Evolutionary conservation across 2,113 vertebrate genomes (phyloP).

Genomic region (Lasiurus cinereus): DNA sequence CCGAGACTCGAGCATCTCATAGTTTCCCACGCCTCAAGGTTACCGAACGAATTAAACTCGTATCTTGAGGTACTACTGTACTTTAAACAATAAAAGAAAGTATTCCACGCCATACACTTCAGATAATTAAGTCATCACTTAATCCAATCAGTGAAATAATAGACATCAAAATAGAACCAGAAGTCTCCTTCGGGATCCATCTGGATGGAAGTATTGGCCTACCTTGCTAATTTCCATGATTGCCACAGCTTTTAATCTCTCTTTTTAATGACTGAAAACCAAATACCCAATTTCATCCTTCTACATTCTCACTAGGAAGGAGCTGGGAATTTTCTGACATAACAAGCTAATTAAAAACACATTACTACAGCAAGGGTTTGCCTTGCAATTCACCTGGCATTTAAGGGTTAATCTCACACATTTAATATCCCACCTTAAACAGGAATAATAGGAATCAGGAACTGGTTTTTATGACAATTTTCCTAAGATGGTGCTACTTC

Average conservation of each 20-base stretch:
- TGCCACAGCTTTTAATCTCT: constrained; percentile 55
- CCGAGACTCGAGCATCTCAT: too few relatives aligned
- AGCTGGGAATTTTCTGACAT: constrained; percentile 57
- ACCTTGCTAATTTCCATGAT: constrained; percentile 62
- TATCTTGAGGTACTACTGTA: too few relatives aligned
- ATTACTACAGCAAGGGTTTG: neutral
- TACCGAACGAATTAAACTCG: too few relatives aligned
- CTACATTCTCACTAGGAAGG: neutral
- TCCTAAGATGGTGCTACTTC: constrained; percentile 78
- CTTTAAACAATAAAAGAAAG: neutral
- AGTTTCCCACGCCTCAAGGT: too few relatives aligned
- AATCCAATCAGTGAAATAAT: constrained; percentile 74
- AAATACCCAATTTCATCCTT: constrained; percentile 61
- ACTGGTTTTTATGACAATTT: constrained; percentile 73
- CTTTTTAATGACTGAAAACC: constrained; percentile 64
- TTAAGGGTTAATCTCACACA: constrained; percentile 79
- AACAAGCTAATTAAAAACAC: constrained; percentile 71
- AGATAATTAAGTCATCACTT: constrained; percentile 79
- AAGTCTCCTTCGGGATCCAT: constrained; percentile 47
- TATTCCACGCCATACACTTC: constrained; percentile 73
- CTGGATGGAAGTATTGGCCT: constrained; percentile 44
- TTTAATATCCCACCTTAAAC: constrained; percentile 79
- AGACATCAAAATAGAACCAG: constrained; percentile 68
- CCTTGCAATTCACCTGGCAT: constrained; percentile 49
- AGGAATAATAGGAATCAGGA: constrained; percentile 77